Conservation (phyloP, 2,113 vertebrate genomes). For the Anolis sagrei region DNA sequence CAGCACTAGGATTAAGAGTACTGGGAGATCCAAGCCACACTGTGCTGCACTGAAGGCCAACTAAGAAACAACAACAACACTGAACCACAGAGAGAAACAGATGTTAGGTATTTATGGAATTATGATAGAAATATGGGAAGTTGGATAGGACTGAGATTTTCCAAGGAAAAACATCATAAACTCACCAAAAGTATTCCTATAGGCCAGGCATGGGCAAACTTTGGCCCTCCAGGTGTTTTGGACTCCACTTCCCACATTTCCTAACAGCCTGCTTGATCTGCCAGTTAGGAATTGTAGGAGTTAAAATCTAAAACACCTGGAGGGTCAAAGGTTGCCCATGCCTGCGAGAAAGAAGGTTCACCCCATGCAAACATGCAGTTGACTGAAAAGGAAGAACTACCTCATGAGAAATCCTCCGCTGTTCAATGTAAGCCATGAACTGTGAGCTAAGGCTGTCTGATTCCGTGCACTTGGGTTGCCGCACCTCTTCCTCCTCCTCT, state of each 20-base stretch:
- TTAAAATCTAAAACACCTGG: too few relatives aligned
- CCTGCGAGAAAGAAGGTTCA: background rate
- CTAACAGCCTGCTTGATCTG: too few relatives aligned
- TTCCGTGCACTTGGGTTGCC: slow-evolving; percentile 74
- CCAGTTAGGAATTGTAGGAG: too few relatives aligned
- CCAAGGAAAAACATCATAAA: background rate
- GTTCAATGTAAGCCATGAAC: slow-evolving; percentile 89
- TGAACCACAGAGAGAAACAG: background rate
- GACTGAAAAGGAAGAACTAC: slow-evolving; percentile 64
- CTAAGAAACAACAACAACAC: background rate
- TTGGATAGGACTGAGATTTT: background rate
- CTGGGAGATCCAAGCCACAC: too few relatives aligned
- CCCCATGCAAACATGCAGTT: background rate
- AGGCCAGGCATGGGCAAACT: too few relatives aligned
- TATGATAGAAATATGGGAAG: background rate
- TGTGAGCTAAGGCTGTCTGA: slow-evolving; percentile 86
- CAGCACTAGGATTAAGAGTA: background rate
- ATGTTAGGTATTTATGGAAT: background rate
- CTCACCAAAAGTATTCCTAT: background rate
- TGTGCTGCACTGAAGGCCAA: background rate
- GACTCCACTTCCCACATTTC: too few relatives aligned
- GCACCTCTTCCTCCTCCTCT: slow-evolving; percentile 85
- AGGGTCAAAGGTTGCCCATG: too few relatives aligned
- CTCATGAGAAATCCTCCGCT: slow-evolving; percentile 83
- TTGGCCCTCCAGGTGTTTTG: too few relatives aligned